Conservation (phyloP, 37 sponge, comb jelly and placozoan genomes). For the Theonella swinhoei region DNA sequence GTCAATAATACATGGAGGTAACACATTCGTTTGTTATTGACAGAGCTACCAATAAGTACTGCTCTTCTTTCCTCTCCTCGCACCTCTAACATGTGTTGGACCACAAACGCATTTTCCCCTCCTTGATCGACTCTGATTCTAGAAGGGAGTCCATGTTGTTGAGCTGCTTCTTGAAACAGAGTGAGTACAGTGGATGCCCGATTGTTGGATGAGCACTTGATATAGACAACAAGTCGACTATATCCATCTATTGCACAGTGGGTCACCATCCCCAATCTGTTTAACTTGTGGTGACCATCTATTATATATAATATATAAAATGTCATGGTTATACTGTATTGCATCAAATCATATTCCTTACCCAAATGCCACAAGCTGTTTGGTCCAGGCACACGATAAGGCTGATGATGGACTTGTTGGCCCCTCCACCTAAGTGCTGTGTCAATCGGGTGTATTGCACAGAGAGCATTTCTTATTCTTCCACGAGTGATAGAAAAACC, state of each 20-base stretch:
- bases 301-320: too few relatives aligned
- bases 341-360: too few relatives aligned
- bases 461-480: too few relatives aligned
- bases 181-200: slow-evolving; percentile 9
- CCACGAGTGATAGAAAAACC: too few relatives aligned
- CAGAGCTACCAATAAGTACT: slow-evolving; percentile 20
- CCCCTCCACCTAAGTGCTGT: too few relatives aligned
- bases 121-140: slow-evolving; percentile 30
- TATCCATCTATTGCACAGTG: slow-evolving; percentile 30
- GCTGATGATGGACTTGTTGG: too few relatives aligned
- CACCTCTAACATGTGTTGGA: slow-evolving; percentile 26
- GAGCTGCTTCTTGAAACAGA: slow-evolving; percentile 1
- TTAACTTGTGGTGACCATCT: slow-evolving; percentile 35
- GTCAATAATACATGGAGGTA: slow-evolving; percentile 40
- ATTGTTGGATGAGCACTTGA: slow-evolving; percentile 19
- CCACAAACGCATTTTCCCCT: slow-evolving; percentile 29
- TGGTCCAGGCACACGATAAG: too few relatives aligned
- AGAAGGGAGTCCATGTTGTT: slow-evolving; percentile 18
- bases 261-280: slow-evolving; percentile 22
- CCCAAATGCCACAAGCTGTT: too few relatives aligned
- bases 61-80: slow-evolving; percentile 23
- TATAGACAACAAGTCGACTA: slow-evolving; percentile 12
- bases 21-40: slow-evolving; percentile 60
- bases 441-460: too few relatives aligned
- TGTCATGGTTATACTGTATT: too few relatives aligned